phyloP scores from a whole-genome alignment of 2,888 invertebrate species.

The Pinctada fucata region DNA sequence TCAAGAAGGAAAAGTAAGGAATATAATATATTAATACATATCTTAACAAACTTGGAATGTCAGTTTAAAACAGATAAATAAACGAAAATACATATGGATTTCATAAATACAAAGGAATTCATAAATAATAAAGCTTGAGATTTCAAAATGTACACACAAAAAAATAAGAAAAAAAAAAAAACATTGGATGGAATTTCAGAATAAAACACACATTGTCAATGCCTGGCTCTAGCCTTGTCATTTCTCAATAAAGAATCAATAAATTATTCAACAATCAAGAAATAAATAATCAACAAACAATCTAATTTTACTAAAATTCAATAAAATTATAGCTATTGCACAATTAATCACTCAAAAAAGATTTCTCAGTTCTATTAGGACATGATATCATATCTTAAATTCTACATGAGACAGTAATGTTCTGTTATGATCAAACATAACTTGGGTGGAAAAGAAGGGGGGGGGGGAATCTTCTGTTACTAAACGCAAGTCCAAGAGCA shows the following conservation, averaged over 20 bases:
- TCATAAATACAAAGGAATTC: background rate
- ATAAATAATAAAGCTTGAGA: slow-evolving; percentile 1
- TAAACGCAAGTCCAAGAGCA: too few relatives aligned
- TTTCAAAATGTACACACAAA: background rate
- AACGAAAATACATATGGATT: too few relatives aligned
- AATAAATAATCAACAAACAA: slow-evolving; percentile 42
- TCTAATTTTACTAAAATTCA: slow-evolving; percentile 32
- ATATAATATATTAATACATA: too few relatives aligned
- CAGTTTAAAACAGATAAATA: too few relatives aligned
- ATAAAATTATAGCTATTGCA: slow-evolving; percentile 40
- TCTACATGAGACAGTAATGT: background rate
- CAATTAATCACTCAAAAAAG: slow-evolving; percentile 25
- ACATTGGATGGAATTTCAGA: slow-evolving; percentile 1
- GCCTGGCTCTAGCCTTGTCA: background rate
- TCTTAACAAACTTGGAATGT: too few relatives aligned
- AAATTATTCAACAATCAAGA: slow-evolving; percentile 39
- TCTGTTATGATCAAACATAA: too few relatives aligned
- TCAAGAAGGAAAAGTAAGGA: too few relatives aligned
- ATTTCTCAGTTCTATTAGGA: background rate
- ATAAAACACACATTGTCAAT: slow-evolving; percentile 1
- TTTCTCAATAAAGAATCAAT: slow-evolving; percentile 24
- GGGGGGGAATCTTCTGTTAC: too few relatives aligned
- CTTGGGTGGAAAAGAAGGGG: too few relatives aligned
- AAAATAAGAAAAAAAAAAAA: background rate
- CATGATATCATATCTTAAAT: background rate